phyloP scores from a whole-genome alignment of 2,888 invertebrate genomes.

The Pollenia labialis region DNA sequence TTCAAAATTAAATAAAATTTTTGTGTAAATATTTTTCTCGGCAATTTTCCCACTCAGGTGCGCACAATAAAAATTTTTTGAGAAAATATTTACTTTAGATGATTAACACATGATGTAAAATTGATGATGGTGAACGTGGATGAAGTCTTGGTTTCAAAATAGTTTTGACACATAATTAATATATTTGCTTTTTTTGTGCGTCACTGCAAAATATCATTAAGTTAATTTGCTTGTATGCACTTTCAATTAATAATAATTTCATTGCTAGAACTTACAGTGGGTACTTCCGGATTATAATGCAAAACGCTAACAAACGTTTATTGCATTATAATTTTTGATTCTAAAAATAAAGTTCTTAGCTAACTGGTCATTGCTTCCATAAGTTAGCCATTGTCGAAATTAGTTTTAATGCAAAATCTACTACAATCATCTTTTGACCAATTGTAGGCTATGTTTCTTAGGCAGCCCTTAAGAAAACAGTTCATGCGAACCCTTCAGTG shows the following conservation, averaged over 20 bases:
- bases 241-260: constrained; percentile 13
- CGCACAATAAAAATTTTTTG: neutral
- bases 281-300: no score
- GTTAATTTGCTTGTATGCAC: neutral
- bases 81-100: constrained; percentile 54
- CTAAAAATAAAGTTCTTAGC: no score
- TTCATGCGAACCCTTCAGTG: no score
- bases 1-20: neutral
- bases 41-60: neutral
- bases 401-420: no score
- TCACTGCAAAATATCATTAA: neutral
- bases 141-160: constrained; percentile 18
- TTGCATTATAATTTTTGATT: no score
- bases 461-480: no score
- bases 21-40: neutral
- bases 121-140: neutral
- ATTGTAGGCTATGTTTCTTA: no score
- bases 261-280: neutral
- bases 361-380: no score
- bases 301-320: no score
- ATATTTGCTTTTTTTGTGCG: neutral
- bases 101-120: constrained; percentile 51
- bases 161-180: constrained; percentile 1
- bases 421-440: no score
- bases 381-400: no score